Percentiles rank a stretch among this genome's conserved stretches.
phyloP scores from a whole-genome alignment of 2,888 invertebrate species.

The Cabera pusaria region DNA sequence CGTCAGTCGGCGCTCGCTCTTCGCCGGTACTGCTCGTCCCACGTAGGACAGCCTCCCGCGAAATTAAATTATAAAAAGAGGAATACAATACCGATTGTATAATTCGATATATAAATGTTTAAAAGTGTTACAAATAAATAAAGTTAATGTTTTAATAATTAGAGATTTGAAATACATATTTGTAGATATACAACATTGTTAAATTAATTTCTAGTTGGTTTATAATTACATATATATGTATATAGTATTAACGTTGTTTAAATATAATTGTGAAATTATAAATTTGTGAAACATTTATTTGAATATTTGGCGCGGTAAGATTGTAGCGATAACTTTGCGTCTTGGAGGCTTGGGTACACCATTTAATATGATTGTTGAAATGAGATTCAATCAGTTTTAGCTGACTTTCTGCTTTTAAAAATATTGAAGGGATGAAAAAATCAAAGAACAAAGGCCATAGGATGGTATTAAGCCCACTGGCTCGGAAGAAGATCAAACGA shows the following conservation, averaged over 20 bases:
- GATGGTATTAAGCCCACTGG: conserved; percentile 25
- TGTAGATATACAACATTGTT: conserved; percentile 13
- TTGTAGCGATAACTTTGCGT: neutral
- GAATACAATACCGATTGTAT: too few species aligned
- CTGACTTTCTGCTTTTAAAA: conserved; percentile 12
- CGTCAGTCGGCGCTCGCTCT: conserved; percentile 23
- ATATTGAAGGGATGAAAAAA: conserved; percentile 22
- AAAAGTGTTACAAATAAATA: neutral
- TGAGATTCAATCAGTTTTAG: conserved; percentile 13
- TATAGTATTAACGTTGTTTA: conserved; percentile 11
- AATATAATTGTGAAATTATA: too few species aligned
- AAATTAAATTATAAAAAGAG: too few species aligned
- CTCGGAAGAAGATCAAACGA: conserved; percentile 30
- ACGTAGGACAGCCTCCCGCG: conserved; percentile 2
- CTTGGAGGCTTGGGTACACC: conserved; percentile 18
- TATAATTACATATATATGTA: too few species aligned
- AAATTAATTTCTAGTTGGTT: conserved; percentile 9
- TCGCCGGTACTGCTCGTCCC: conserved; percentile 20
- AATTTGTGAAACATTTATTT: neutral
- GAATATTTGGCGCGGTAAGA: conserved; percentile 2
- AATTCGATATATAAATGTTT: conserved; percentile 1
- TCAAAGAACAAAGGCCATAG: conserved; percentile 28
- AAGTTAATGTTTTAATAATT: conserved; percentile 1
- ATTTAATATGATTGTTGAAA: conserved; percentile 5
- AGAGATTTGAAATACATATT: conserved; percentile 1